Percentiles rank a stretch among this genome's conserved stretches.
These are phyloP conservation scores for Hartigia nigra DNA, from an alignment of 2,888 invertebrate species.

Conservation along the genomic window DNA sequence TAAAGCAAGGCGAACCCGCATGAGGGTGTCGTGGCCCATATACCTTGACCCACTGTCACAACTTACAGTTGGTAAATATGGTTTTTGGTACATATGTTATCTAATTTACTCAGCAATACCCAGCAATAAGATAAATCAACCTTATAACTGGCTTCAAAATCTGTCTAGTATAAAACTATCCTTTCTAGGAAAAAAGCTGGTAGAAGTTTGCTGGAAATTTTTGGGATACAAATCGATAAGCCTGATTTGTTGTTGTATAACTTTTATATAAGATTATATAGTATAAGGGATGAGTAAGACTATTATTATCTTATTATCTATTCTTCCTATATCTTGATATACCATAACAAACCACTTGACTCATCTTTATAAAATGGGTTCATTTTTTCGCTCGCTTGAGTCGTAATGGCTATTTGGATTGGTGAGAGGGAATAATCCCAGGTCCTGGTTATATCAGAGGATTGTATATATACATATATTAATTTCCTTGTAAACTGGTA, in stretches of 20 bases:
- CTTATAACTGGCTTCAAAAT: background rate
- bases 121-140: background rate
- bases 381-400: background rate
- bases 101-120: background rate
- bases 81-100: background rate
- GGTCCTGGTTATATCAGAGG: background rate
- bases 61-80: conserved; percentile 46
- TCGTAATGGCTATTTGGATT: background rate
- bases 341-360: background rate
- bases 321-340: background rate
- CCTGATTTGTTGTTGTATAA: background rate
- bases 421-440: background rate
- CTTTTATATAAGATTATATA: background rate
- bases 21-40: conserved; percentile 63
- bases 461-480: background rate
- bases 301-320: background rate
- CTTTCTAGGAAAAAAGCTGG: conserved; percentile 17
- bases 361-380: background rate
- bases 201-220: conserved; percentile 15
- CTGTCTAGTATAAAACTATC: background rate
- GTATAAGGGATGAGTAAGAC: background rate
- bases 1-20: conserved; percentile 57
- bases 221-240: conserved; percentile 7
- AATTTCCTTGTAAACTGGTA: background rate
- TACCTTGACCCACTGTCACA: conserved; percentile 63